A percentile compares a stretch with the other conserved stretches of the same genome.
These are phyloP conservation scores for Ovis canadensis DNA, from an alignment of 2,113 vertebrate species.

Conservation along the genomic window DNA sequence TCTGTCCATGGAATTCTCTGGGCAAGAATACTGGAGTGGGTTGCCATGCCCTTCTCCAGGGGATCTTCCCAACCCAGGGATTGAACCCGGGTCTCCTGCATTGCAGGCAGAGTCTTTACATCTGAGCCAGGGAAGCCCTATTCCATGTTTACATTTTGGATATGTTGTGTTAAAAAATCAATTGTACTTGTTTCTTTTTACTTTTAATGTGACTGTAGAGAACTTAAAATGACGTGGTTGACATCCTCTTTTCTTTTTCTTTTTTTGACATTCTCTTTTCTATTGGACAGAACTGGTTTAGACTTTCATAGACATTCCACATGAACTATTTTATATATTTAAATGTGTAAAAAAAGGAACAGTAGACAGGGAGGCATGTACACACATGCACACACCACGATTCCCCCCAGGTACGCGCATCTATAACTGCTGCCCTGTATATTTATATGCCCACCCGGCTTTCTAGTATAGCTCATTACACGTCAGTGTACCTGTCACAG, in stretches of 20 bases:
- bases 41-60: neutral
- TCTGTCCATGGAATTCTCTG: neutral
- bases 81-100: neutral
- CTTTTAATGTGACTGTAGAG: neutral
- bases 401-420: rapidly evolving
- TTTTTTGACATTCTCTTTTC: neutral
- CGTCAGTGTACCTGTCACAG: neutral
- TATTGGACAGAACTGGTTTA: neutral
- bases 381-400: neutral
- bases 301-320: neutral
- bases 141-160: neutral
- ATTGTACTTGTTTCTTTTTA: neutral
- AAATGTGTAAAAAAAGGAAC: neutral
- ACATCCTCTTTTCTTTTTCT: neutral
- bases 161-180: neutral
- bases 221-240: neutral
- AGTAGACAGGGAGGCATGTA: neutral
- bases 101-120: neutral
- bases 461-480: neutral
- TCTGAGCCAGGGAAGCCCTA: neutral
- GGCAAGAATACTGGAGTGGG: neutral
- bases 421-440: no score
- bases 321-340: neutral
- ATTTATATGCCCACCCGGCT: neutral
- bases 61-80: neutral